phyloP scores from a whole-genome alignment of 2,888 invertebrate genomes.

The Matsumyia berberina region DNA sequence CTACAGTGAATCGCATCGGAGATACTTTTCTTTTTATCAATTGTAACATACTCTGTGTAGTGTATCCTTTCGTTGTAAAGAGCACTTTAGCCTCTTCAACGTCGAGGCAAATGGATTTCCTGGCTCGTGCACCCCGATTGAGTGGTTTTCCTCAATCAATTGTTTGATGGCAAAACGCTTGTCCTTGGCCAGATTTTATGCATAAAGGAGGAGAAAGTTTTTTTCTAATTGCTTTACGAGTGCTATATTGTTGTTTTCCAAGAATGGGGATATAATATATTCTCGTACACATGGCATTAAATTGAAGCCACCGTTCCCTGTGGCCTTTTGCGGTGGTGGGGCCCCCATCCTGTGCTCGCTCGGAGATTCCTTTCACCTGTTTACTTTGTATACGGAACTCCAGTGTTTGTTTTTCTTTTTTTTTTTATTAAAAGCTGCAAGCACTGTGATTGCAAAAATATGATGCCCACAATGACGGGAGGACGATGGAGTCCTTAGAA shows the following conservation, averaged over 20 bases:
- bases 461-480: slow-evolving; percentile 61
- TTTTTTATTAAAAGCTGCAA: slow-evolving; percentile 8
- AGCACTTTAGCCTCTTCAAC: not conserved
- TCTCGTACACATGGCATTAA: slow-evolving; percentile 50
- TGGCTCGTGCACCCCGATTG: slow-evolving; percentile 50
- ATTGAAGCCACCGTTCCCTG: slow-evolving; percentile 53
- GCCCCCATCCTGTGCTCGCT: slow-evolving; percentile 31
- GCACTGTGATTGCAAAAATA: slow-evolving; percentile 51
- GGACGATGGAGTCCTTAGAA: slow-evolving; percentile 42
- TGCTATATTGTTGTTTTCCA: slow-evolving; percentile 54
- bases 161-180: slow-evolving; percentile 65
- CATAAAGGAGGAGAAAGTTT: slow-evolving; percentile 35
- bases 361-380: slow-evolving; percentile 66
- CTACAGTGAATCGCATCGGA: slow-evolving; percentile 47
- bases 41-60: not conserved
- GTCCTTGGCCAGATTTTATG: slow-evolving; percentile 69
- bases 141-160: slow-evolving; percentile 68
- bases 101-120: slow-evolving; percentile 36
- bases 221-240: slow-evolving; percentile 61
- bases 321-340: slow-evolving; percentile 25
- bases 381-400: slow-evolving; percentile 65
- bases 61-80: slow-evolving; percentile 24
- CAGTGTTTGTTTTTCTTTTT: slow-evolving; percentile 58
- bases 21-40: slow-evolving; percentile 7
- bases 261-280: slow-evolving; percentile 38